Evolutionary conservation across 92 coral and sea anemone genomes (phyloP), one percentile per base, ranked within the genome.

Genomic region (Ricordea florida): DNA sequence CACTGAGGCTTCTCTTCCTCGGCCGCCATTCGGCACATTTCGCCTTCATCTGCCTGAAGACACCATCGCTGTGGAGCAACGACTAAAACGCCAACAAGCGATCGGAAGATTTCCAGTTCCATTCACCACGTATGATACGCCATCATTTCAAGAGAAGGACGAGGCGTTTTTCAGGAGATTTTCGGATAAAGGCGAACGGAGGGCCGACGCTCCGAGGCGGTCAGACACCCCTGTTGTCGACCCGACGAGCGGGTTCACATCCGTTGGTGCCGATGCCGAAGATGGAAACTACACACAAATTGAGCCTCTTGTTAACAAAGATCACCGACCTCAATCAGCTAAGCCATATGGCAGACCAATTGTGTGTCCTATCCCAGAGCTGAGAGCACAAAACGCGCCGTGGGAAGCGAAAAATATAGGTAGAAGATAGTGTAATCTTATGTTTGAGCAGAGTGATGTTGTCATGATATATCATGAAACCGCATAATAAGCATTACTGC

Each of bases 231-330:
- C 97, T 3, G 97, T 91, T 20, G 87, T 91, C 17, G 97, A 91
- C 44, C 93, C 97, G 5, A 84, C 62, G 3, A 88, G 87, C 69
- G 97, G 97, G 7, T 91, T 91, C 57, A 89, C 93, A 14, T 91
- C 97, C 20, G 97, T 91, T 4, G 97, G 90, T 3, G 97, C 97
- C 1, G 97, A 91, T 49, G 93, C 87, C 0, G 85, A 91, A 49
- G 93, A 91, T 69, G 93, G 93, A 6, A 84, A 79, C 46, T 79
- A 88, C 58, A 88, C 52, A n/a, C 85, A 88, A n/a, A 83, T 88
- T 4, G 97, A 88, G 31, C 97, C 97, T 1, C 73, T 91, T 15
- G 90, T 91, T 15, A 76, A 51, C 26, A 83, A 88, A 35, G 93
- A 91, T 50, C 93, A 89, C 37, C 75, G 90, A 18, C 97, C 97